phyloP scores from a whole-genome alignment of 37 sponge, comb jelly and placozoan genomes.

The Diacarnus erythraeanus region DNA sequence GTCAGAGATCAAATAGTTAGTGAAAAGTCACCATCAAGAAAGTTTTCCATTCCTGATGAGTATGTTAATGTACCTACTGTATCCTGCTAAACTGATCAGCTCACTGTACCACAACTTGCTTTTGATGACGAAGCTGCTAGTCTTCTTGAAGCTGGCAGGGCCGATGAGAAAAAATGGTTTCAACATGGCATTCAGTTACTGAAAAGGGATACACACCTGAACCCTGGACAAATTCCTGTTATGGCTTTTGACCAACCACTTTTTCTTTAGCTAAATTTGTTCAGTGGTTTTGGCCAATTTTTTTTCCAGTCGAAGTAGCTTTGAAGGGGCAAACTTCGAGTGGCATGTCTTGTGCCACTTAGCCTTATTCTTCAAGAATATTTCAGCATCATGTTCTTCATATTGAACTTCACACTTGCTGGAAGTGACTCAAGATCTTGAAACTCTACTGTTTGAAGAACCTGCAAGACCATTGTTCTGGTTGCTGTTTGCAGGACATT shows the following conservation, averaged over 20 bases:
- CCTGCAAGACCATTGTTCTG: too few species aligned
- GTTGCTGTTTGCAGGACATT: too few species aligned
- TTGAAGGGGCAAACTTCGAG: too few species aligned
- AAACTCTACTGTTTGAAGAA: too few species aligned
- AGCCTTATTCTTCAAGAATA: too few species aligned
- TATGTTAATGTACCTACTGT: background rate
- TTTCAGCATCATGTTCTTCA: too few species aligned
- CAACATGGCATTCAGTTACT: background rate
- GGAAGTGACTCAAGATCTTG: too few species aligned
- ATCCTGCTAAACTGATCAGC: background rate
- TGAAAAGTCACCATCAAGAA: background rate
- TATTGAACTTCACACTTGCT: too few species aligned
- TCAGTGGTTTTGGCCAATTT: background rate
- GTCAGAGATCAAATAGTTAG: background rate
- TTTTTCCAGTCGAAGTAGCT: too few species aligned
- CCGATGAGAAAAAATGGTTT: background rate
- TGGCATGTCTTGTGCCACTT: too few species aligned
- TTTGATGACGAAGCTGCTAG: background rate
- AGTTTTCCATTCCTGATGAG: background rate
- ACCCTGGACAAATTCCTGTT: background rate
- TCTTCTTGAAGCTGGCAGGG: background rate
- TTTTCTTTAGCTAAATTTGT: background rate
- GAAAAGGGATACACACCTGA: background rate
- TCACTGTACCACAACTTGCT: background rate
- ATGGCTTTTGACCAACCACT: background rate